phyloP scores from a whole-genome alignment of 1,140 invertebrate species.

The Eurosta solidaginis region DNA sequence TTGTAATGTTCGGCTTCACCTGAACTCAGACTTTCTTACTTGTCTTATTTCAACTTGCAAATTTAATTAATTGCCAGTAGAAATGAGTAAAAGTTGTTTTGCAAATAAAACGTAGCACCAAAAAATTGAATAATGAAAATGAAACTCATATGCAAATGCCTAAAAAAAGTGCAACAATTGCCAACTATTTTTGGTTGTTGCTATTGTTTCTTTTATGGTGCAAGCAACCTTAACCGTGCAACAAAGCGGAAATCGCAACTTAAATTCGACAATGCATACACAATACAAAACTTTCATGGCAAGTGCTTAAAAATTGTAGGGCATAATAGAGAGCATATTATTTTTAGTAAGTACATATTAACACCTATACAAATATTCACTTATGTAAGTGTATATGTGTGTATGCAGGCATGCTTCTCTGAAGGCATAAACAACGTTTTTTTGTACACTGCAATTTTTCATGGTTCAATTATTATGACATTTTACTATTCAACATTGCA shows the following conservation, averaged over 20 bases:
- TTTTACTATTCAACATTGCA: background rate
- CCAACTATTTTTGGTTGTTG: background rate
- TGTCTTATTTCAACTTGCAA: too few species aligned
- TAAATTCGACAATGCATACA: background rate
- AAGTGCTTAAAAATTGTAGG: background rate
- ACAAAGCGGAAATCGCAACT: conserved; percentile 4
- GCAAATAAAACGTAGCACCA: background rate
- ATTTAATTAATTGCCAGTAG: background rate
- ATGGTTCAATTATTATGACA: conserved; percentile 15
- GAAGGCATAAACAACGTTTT: background rate
- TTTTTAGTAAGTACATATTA: too few species aligned
- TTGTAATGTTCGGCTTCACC: too few species aligned
- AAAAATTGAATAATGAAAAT: background rate
- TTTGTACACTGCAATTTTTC: background rate
- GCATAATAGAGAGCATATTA: background rate
- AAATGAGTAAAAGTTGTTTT: background rate
- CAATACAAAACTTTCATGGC: background rate
- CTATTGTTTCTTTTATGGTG: background rate
- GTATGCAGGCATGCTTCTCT: background rate
- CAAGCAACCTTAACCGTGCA: conserved; percentile 24
- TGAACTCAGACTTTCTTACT: too few species aligned
- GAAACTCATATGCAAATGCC: background rate
- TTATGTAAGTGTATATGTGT: background rate
- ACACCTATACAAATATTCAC: too few species aligned
- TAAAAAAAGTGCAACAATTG: background rate